Evolutionary conservation across 2,888 invertebrate species (phyloP).

Genomic region (Nesidiocoris tenuis): DNA sequence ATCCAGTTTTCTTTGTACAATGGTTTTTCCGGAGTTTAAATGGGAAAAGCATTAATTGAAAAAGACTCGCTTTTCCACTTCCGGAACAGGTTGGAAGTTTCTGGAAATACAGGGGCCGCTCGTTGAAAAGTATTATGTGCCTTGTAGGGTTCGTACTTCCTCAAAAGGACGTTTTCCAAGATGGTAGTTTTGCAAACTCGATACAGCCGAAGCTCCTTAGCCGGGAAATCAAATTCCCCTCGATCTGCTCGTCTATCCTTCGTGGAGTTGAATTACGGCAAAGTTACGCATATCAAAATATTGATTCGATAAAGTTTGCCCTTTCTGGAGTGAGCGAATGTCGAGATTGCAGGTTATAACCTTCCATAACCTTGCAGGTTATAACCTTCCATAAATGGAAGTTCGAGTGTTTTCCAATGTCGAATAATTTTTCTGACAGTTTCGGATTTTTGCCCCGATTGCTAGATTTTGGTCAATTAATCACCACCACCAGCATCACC

Average conservation of each 20-base stretch:
- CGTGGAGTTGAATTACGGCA: not conserved
- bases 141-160: not conserved
- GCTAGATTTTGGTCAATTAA: too few species aligned
- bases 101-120: not conserved
- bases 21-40: slow-evolving; percentile 16
- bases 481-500: too few species aligned
- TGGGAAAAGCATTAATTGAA: slow-evolving; percentile 23
- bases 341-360: not conserved
- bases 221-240: not conserved
- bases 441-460: too few species aligned
- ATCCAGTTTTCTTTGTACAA: slow-evolving; percentile 3
- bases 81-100: not conserved
- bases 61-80: not conserved
- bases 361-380: not conserved
- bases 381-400: not conserved
- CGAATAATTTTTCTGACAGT: too few species aligned
- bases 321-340: not conserved
- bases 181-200: not conserved
- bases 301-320: not conserved
- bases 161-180: not conserved
- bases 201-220: not conserved
- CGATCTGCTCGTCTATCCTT: not conserved
- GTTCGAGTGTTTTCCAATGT: not conserved
- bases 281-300: not conserved
- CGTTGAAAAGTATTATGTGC: not conserved